A percentile compares a stretch with the other conserved stretches of the same genome.
Evolutionary conservation across 2,797 vertebrate species (phyloP).

Genomic region (Aulostomus chinensis): DNA sequence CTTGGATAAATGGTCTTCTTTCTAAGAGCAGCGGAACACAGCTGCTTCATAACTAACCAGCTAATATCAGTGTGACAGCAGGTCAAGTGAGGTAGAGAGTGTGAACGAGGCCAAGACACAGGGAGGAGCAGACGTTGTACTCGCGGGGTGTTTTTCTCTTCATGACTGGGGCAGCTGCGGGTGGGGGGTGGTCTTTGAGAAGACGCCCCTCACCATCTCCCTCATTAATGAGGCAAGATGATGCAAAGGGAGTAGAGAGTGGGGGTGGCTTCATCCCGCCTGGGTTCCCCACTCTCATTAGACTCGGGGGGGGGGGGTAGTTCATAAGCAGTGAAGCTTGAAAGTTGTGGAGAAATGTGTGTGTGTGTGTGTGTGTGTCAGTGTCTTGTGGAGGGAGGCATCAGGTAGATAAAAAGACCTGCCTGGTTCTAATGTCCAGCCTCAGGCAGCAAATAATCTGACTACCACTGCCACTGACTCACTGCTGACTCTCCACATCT

Average conservation of each 20-base stretch:
- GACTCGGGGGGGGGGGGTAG: conserved; percentile 27
- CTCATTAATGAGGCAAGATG: conserved; percentile 63
- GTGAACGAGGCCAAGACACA: conserved; percentile 35
- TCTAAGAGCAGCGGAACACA: conserved; percentile 27
- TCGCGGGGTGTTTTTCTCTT: conserved; percentile 60
- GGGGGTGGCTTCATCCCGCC: conserved; percentile 27
- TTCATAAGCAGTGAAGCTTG: conserved; percentile 37
- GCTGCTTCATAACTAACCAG: conserved; percentile 30
- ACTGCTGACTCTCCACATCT: too few species aligned
- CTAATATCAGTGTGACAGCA: conserved; percentile 24
- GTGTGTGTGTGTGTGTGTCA: conserved; percentile 7
- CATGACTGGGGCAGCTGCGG: conserved; percentile 73
- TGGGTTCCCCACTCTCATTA: conserved; percentile 35
- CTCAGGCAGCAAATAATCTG: too few species aligned
- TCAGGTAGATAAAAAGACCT: conserved; percentile 42
- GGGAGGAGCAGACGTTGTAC: conserved; percentile 32
- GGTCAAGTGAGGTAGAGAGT: conserved; percentile 32
- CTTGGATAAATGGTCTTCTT: too few species aligned
- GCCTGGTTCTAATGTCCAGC: not conserved
- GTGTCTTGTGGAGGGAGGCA: conserved; percentile 4
- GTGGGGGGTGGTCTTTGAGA: conserved; percentile 22
- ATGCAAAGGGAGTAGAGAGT: conserved; percentile 16
- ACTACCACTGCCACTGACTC: too few species aligned
- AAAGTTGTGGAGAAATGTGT: conserved; percentile 20
- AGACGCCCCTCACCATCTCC: conserved; percentile 34